A percentile compares a stretch with the other conserved stretches of the same genome.
These are phyloP conservation scores for Diachrysia chrysitis DNA, from an alignment of 2,888 invertebrate genomes.

Conservation along the genomic window DNA sequence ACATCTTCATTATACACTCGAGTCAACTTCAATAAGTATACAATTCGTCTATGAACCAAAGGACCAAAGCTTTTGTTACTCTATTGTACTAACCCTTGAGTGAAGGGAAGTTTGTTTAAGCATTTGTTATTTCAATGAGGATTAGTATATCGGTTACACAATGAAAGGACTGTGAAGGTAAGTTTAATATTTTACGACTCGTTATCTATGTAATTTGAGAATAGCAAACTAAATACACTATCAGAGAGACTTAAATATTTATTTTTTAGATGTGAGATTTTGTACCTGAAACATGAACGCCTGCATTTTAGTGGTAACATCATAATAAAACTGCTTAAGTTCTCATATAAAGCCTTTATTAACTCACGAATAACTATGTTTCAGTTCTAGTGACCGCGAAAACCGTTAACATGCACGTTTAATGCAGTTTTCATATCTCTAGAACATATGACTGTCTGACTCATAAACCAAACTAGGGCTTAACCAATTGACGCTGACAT, in stretches of 20 bases:
- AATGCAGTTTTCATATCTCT: neutral
- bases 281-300: too few relatives aligned
- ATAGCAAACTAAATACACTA: neutral
- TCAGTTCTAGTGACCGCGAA: neutral
- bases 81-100: conserved; percentile 32
- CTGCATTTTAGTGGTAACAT: too few relatives aligned
- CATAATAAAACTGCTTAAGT: too few relatives aligned
- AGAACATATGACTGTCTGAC: conserved; percentile 3
- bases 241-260: neutral
- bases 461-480: conserved; percentile 18
- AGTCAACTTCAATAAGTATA: conserved; percentile 47
- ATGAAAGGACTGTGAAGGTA: conserved; percentile 29
- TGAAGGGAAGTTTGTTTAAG: conserved; percentile 42
- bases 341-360: too few relatives aligned
- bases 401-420: neutral
- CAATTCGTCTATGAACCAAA: conserved; percentile 18
- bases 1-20: conserved; percentile 44
- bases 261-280: neutral
- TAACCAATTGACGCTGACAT: conserved; percentile 45
- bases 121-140: conserved; percentile 50
- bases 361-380: too few relatives aligned
- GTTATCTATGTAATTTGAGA: neutral
- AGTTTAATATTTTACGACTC: conserved; percentile 20
- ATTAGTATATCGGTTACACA: conserved; percentile 54
- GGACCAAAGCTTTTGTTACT: conserved; percentile 37